Evolutionary conservation across 2,888 invertebrate species (phyloP).

Genomic region (Patella depressa): DNA sequence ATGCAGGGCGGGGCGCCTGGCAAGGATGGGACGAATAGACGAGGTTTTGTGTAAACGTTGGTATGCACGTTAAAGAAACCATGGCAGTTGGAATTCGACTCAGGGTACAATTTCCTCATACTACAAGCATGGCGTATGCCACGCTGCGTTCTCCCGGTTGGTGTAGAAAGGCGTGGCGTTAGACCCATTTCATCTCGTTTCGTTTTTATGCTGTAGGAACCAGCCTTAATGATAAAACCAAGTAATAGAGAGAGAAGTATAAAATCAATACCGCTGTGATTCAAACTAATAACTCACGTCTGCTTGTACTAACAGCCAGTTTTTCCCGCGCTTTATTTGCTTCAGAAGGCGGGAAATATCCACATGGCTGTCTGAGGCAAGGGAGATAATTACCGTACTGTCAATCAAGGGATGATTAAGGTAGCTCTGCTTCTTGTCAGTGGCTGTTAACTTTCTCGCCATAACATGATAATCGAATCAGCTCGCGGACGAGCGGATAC

Average conservation of each 20-base stretch:
- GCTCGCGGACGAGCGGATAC: background rate
- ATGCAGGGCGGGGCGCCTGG: too few relatives aligned
- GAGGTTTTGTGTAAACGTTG: too few relatives aligned
- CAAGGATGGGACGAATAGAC: too few relatives aligned
- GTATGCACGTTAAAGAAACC: too few relatives aligned
- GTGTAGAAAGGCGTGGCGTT: background rate
- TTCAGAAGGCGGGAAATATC: conserved; percentile 13
- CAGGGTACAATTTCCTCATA: too few relatives aligned
- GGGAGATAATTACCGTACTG: conserved; percentile 2
- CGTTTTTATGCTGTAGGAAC: background rate
- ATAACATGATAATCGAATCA: conserved; percentile 7
- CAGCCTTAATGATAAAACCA: background rate
- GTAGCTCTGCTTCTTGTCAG: background rate
- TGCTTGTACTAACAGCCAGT: conserved; percentile 5
- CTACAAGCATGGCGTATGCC: too few relatives aligned
- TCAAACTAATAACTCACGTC: conserved; percentile 13
- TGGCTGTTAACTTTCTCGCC: background rate
- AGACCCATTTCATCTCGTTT: background rate
- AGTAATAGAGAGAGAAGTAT: background rate
- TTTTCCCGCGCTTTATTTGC: conserved; percentile 10
- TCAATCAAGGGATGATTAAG: conserved; percentile 4
- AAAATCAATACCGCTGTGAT: conserved; percentile 10
- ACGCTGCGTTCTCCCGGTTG: too few relatives aligned
- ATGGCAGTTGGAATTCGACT: too few relatives aligned
- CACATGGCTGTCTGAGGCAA: conserved; percentile 10